Conservation (phyloP, 2,797 vertebrate species). For the Cyprinella venusta region DNA sequence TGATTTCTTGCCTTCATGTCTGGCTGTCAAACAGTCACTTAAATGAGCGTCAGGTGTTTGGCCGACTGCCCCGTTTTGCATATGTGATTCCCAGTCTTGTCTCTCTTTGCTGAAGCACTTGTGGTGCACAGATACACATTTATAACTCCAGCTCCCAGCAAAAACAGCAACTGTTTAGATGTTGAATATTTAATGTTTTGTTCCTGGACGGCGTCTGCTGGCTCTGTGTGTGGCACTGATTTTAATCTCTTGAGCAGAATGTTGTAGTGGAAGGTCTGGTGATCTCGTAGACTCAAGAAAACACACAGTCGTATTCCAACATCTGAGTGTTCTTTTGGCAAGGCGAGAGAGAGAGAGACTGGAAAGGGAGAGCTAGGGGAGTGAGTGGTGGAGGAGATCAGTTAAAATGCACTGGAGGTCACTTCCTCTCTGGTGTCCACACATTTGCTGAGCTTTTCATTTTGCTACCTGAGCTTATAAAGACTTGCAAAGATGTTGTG, state of each 20-base stretch:
- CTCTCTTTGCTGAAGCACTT: conserved; percentile 1
- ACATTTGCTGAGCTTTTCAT: conserved; percentile 18
- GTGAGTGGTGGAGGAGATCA: background rate
- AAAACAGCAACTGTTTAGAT: conserved; percentile 17
- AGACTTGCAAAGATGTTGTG: background rate
- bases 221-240: background rate
- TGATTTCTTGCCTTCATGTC: conserved; percentile 21
- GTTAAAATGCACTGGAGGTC: background rate
- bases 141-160: conserved; percentile 12
- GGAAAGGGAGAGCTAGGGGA: background rate
- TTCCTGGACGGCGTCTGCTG: background rate
- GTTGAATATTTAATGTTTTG: background rate
- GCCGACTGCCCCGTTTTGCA: background rate
- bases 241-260: conserved; percentile 31
- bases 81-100: conserved; percentile 13
- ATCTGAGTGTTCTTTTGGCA: background rate
- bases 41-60: conserved; percentile 36
- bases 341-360: background rate
- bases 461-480: background rate
- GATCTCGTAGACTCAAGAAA: background rate
- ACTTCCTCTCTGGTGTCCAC: background rate
- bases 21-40: conserved; percentile 15
- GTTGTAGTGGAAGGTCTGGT: conserved; percentile 24
- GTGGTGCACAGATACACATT: conserved; percentile 18
- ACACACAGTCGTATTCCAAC: background rate